Evolutionary conservation across 2,888 invertebrate genomes (phyloP), one percentile per base, ranked within the genome.

Genomic region (Micoletzkya japonica): DNA sequence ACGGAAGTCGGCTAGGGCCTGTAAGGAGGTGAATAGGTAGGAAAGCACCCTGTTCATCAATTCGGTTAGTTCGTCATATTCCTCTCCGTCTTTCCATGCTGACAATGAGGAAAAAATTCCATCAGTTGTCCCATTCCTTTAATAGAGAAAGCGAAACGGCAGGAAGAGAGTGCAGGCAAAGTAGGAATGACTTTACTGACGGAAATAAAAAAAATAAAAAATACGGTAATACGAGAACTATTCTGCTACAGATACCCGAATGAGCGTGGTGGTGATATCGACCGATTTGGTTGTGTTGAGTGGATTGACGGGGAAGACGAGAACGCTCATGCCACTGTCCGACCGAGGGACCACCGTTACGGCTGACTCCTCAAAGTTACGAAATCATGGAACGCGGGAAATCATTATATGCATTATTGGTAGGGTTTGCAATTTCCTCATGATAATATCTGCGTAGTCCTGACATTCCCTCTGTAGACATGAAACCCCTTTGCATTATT

Each of bases 271-370:
- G 30, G 44, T 63, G 63, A 63, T n/a, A n/a, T n/a, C n/a, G 2
- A 50, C 32, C 14, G 50, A 32, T 0, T 24, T 4, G 24, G 39
- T 20, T 4, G 4, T 37, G 26, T 54, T 34, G 4, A 66, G 64
- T 2, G 64, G 64, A 28, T 66, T 36, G 54, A 37, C 54, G 26
- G 64, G 64, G 50, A 44, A 66, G 1, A 66, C 37, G 28, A 66
- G 26, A 17, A 30, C 64, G 3, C 52, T 30, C 36, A 66, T 26
- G 10, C 54, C 24, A 6, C 54, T 54, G 14, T 26, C 24, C 3
- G 44, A 4, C 4, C 28, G 30, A 2, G 64, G 64, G 37, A 54
- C 54, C 24, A 54, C 54, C 10, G 64, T 66, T 3, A 66, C 50
- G 4, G 24, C 52, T 14, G n/a, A 30, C 14, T 66, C 64, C 64